Base-by-base conservation (phyloP, 2,113 vertebrate species). In the Rattus rattus region DNA sequence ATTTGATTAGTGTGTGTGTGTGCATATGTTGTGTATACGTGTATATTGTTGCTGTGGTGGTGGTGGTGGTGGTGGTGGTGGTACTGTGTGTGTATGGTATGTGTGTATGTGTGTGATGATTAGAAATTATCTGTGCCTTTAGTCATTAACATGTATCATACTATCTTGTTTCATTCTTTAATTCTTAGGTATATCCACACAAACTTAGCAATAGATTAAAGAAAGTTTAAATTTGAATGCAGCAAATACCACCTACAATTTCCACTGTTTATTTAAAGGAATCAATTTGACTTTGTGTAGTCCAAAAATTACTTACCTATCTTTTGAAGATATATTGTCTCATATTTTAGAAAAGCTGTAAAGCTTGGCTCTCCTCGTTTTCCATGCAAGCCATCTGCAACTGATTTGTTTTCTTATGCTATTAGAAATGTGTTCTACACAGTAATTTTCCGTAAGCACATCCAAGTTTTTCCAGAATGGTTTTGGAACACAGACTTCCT, bases 311-410 rank as follows among this genome's bases (percentile, higher is more conserved):
- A 59, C 1, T 93, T 59, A 14, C 3, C 19, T 83, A 17, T 52
- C 17, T 70, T 56, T 2, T 69, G 12, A 92, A 96, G 7, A 70
- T 79, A 90, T 43, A 70, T 67, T 84, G 36, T 28, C 26, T 12
- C 47, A 30, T 59, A 75, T 26, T 88, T 93, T 91, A 22, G 56
- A 72, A 84, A 90, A 69, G 3, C 12, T 90, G 52, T 86, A 56
- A 26, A 73, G 22, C 39, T 90, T 90, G 63, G 26, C 2, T 63
- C 88, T 96, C 43, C n/a, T n/a, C 75, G 79, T 83, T 75, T 63
- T 92, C 47, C 84, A 22, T 76, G 30, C 49, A 95, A 91, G 94
- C 59, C 43, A 85, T 81, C 52, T 92, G 59, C 36, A 56, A 90
- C 8, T 70, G 0, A 86, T 88, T 88, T 97, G 81, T 86, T 54